Evolutionary conservation across 2,888 invertebrate genomes (phyloP), one percentile per base, ranked within the genome.

Genomic region (Megastigmus dorsalis): DNA sequence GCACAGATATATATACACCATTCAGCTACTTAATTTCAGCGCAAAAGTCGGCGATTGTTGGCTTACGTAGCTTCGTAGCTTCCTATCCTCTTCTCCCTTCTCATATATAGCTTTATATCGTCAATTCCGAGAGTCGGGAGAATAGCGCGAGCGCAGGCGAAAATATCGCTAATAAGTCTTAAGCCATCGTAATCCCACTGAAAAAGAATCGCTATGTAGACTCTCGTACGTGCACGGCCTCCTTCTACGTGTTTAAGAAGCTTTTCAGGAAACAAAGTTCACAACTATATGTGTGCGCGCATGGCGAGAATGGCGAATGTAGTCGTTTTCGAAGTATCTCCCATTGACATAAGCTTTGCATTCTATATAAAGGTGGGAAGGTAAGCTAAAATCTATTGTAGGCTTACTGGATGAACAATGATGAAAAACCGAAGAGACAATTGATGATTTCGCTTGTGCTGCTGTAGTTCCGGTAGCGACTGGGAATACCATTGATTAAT

Each of bases 221-320:
- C 41, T 45, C 41, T 52, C 23, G 28, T 69, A 69, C 69, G 69
- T 69, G 60, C 41, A 6, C 5, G 28, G 68, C 52, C 28, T 68
- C 26, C 28, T 68, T 13, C n/a, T n/a, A n/a, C n/a, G n/a, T n/a
- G n/a, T n/a, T n/a, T n/a, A n/a, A n/a, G 30, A 43, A 30, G 43
- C 43, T 66, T 43, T 38, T 18, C 7, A 45, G 33, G 18, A 20
- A n/a, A n/a, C 30, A 18, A 30, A n/a, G n/a, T n/a, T 18, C 33
- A 18, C 33, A 7, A 30, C 9, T 57, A 7, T 18, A 18, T 13
- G 20, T 30, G 6, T 26, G 20, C 18, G 13, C 50, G 4, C 50
- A 43, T 15, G 43, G 20, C 28, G 5, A 33, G 28, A 52, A 30
- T n/a, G n/a, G n/a, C n/a, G n/a, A n/a, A n/a, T n/a, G n/a, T n/a